These are phyloP conservation scores for Leucopsar rothschildi DNA, from an alignment of 2,113 vertebrate species.

Conservation along the genomic window DNA sequence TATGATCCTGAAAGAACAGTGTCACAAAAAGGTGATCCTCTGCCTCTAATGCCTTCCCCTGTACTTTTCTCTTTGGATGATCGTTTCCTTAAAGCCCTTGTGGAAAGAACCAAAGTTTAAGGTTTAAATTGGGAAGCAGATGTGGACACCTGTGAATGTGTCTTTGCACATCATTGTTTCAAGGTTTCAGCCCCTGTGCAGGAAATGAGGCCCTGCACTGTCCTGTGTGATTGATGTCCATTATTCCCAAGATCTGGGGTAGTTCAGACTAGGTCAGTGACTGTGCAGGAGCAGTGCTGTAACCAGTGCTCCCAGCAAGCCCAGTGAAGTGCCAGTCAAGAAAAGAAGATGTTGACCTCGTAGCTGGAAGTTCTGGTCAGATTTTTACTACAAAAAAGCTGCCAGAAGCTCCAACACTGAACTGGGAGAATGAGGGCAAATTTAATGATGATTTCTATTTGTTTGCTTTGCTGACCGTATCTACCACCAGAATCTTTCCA, in stretches of 20 bases:
- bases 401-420: not conserved
- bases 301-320: not conserved
- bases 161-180: not conserved
- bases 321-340: not conserved
- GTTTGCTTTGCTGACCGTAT: not conserved
- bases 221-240: not conserved
- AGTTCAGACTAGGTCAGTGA: accelerated
- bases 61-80: not conserved
- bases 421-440: not conserved
- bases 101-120: not conserved
- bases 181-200: not conserved
- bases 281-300: not conserved
- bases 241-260: not conserved
- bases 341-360: not conserved
- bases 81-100: not conserved
- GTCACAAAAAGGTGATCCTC: slow-evolving; percentile 14
- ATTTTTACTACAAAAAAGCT: not conserved
- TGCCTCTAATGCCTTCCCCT: not conserved
- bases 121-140: slow-evolving; percentile 18
- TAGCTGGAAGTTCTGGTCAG: not conserved
- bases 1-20: slow-evolving; percentile 34
- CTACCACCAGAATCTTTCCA: not conserved
- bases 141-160: not conserved
- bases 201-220: not conserved
- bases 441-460: not conserved